Evolutionary conservation across 2,113 vertebrate species (phyloP).

Genomic region (Solea senegalensis): DNA sequence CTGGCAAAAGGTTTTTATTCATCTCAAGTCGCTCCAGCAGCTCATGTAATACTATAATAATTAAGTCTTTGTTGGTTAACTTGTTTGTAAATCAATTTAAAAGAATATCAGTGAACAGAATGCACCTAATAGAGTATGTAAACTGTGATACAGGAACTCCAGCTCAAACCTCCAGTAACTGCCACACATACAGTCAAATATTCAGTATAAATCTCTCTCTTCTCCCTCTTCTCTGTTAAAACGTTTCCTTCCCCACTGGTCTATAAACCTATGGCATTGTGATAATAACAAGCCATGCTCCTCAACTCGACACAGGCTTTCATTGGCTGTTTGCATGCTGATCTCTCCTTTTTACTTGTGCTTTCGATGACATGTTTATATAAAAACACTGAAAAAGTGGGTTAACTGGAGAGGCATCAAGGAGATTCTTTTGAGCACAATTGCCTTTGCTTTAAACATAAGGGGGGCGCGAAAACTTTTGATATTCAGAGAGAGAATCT

Average conservation of each 20-base stretch:
- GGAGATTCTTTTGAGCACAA: constrained; percentile 80
- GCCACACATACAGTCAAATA: neutral
- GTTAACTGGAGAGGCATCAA: constrained; percentile 83
- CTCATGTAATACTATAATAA: too few species aligned
- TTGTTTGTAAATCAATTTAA: neutral
- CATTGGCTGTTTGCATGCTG: constrained; percentile 65
- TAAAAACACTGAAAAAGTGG: constrained; percentile 79
- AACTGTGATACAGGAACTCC: constrained; percentile 12
- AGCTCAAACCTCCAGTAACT: constrained; percentile 1
- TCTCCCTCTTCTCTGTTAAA: constrained; percentile 44
- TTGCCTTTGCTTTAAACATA: constrained; percentile 79
- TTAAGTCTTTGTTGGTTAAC: neutral
- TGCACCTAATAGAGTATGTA: constrained; percentile 5
- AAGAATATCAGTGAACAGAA: neutral
- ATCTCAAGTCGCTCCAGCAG: too few species aligned
- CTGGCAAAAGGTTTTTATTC: too few species aligned
- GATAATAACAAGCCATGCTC: constrained; percentile 59
- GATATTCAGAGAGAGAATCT: constrained; percentile 80
- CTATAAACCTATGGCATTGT: constrained; percentile 46
- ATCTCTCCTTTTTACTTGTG: constrained; percentile 52
- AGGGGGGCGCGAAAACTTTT: constrained; percentile 50
- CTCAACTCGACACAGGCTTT: constrained; percentile 58
- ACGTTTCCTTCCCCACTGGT: constrained; percentile 55
- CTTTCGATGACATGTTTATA: constrained; percentile 73
- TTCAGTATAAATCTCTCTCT: constrained; percentile 7